Evolutionary conservation across 2,888 invertebrate genomes (phyloP), one percentile per base, ranked within the genome.

Genomic region (Acrobasis consociella): DNA sequence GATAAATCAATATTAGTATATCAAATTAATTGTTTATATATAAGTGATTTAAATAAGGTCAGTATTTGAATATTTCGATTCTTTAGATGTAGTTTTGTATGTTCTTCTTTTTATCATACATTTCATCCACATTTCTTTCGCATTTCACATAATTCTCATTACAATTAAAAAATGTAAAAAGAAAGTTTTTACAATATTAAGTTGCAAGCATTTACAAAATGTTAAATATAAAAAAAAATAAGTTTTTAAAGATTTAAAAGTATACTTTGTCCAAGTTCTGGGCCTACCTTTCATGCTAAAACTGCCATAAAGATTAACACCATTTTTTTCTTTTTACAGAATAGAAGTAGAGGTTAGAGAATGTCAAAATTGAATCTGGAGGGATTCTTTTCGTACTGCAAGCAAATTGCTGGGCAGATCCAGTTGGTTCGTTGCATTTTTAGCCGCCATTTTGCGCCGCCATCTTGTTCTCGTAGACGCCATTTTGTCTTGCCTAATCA

Each of bases 331-430:
- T 89, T 78, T 90, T 87, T 87, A 78, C 91, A 91, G 91, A 91
- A 76, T 81, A 79, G 79, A 80, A n/a, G 73, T 80, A 83, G 81
- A 84, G 81, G 83, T 83, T 83, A 84, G 77, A 77, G 69, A 80
- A 91, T 92, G 91, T 92, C 93, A 80, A 93, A 93, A 83, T 83
- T 91, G 77, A 90, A 87, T 73, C 79, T 93, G 89, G 93, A 93
- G 86, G 90, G 92, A 83, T 92, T 93, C 89, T 92, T 89, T 87
- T 90, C 91, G 76, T 93, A 93, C 91, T 93, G 93, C 92, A 93
- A 93, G 89, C 91, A 91, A 87, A 91, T 93, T 78, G 93, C 93
- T 76, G 93, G 93, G 67, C 93, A 93, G 82, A 91, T 93, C 81
- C 93, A 93, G 81, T 86, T 93, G 93, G 93, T 93, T 91, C 82